These are phyloP conservation scores for Pluvialis apricaria DNA, from an alignment of 2,113 vertebrate species.

Conservation along the genomic window DNA sequence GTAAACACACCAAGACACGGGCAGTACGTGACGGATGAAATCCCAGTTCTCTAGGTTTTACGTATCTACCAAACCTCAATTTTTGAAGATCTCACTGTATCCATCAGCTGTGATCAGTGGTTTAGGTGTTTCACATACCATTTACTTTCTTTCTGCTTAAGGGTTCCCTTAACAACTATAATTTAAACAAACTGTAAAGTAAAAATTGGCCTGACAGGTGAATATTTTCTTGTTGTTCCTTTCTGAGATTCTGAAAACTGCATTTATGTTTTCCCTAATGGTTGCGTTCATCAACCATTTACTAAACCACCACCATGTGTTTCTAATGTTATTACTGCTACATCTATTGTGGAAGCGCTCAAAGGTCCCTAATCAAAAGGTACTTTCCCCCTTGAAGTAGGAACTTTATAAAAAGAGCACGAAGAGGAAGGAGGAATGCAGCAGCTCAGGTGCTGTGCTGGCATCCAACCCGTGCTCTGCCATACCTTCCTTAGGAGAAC, in stretches of 20 bases:
- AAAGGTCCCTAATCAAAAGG: neutral
- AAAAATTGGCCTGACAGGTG: neutral
- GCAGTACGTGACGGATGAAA: neutral
- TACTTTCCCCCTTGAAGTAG: neutral
- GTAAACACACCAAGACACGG: neutral
- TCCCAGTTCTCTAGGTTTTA: neutral
- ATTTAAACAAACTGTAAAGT: neutral
- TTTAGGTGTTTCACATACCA: neutral
- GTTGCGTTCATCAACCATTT: neutral
- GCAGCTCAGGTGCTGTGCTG: neutral
- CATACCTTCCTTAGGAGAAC: neutral
- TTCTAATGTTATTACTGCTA: neutral
- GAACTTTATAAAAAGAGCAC: neutral
- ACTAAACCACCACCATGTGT: fast-evolving
- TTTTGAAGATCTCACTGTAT: neutral
- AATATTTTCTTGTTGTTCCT: neutral
- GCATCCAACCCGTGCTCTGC: neutral
- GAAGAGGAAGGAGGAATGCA: neutral
- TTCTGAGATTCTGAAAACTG: neutral
- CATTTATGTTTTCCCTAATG: neutral
- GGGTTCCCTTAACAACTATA: neutral
- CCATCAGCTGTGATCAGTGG: neutral
- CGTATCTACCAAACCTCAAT: neutral
- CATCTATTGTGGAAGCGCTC: neutral
- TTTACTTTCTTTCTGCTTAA: neutral